A percentile compares a stretch with the other conserved stretches of the same genome.
These are phyloP conservation scores for Willisornis vidua DNA, from an alignment of 2,113 vertebrate species.

Conservation along the genomic window DNA sequence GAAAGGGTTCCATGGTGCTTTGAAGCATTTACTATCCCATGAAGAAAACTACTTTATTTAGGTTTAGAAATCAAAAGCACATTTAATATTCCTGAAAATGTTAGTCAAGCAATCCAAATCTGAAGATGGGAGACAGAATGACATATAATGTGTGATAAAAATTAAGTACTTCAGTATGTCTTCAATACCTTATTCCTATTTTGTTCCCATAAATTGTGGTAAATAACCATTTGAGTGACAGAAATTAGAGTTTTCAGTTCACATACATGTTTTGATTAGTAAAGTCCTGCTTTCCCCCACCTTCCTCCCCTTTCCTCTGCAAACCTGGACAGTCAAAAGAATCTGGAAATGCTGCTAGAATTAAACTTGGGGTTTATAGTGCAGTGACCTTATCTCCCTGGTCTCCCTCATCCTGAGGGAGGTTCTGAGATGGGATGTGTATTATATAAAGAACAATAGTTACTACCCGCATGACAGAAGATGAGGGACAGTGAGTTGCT, in stretches of 20 bases:
- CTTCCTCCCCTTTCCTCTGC: background rate
- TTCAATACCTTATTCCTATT: background rate
- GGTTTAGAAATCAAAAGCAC: background rate
- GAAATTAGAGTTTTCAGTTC: background rate
- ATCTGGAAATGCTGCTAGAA: background rate
- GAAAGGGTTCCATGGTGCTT: background rate
- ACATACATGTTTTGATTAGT: background rate
- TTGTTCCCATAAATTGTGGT: background rate
- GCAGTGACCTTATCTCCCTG: background rate
- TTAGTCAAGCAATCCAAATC: background rate
- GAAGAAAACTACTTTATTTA: background rate
- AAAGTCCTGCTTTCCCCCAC: background rate
- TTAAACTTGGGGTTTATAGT: background rate
- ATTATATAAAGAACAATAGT: background rate
- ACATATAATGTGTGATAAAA: background rate
- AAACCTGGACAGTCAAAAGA: background rate
- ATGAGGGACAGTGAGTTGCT: background rate
- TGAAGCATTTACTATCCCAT: background rate
- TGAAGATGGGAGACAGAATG: background rate
- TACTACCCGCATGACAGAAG: background rate
- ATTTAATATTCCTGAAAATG: background rate
- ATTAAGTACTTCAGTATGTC: background rate
- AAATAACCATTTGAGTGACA: slow-evolving; percentile 20
- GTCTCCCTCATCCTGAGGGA: background rate
- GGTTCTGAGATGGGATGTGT: background rate